Percentiles rank a stretch among this genome's conserved stretches.
Evolutionary conservation across 2,797 vertebrate species (phyloP).

Genomic region (Catamblyrhynchus diadema): DNA sequence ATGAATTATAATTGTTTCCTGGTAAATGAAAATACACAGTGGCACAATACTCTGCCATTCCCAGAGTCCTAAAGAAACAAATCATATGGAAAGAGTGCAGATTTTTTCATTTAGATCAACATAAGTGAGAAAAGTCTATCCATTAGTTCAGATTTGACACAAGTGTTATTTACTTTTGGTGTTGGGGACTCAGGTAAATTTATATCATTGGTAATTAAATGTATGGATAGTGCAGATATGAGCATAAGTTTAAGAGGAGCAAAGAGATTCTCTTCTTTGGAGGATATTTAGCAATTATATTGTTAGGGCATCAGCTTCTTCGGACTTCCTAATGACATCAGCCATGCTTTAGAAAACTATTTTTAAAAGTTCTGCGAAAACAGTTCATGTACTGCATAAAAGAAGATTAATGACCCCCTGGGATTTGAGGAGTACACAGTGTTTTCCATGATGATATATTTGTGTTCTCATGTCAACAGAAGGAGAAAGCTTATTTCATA

Average conservation of each 20-base stretch:
- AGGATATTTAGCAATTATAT: not conserved
- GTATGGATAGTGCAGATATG: not conserved
- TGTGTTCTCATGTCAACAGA: not conserved
- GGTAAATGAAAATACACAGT: conserved; percentile 45
- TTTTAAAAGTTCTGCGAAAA: conserved; percentile 29
- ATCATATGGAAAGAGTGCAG: not conserved
- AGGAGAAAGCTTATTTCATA: not conserved
- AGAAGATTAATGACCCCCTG: not conserved
- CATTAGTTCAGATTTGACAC: not conserved
- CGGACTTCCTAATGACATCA: not conserved
- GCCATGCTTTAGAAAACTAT: not conserved
- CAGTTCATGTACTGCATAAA: not conserved
- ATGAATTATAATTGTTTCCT: conserved; percentile 49
- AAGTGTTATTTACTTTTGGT: not conserved
- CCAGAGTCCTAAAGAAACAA: conserved; percentile 21
- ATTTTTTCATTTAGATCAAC: not conserved
- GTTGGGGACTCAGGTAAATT: not conserved
- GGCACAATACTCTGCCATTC: conserved; percentile 1
- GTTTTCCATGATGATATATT: conserved; percentile 6
- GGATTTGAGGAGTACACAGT: conserved; percentile 19
- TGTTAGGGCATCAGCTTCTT: not conserved
- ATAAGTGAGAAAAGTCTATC: not conserved
- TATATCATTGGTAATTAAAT: not conserved
- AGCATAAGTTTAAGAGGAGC: not conserved
- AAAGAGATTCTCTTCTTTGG: not conserved